Evolutionary conservation across 2,113 vertebrate genomes (phyloP).

Genomic region (Canis aureus): DNA sequence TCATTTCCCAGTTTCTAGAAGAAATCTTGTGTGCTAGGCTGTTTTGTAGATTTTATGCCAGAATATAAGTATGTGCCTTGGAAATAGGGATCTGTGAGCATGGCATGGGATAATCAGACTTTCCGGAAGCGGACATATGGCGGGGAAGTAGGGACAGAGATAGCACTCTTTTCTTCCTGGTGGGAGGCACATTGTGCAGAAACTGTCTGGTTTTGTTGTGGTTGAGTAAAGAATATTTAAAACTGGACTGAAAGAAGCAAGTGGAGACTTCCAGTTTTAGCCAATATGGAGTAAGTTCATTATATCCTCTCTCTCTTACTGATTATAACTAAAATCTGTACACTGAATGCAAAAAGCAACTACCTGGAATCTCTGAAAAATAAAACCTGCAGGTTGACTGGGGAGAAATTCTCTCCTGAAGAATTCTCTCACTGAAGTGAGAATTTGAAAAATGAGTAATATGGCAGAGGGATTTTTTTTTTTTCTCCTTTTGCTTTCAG

Average conservation of each 20-base stretch:
- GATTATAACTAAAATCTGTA: background rate
- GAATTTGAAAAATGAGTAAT: background rate
- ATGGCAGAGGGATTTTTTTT: rapidly evolving
- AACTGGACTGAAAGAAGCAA: background rate
- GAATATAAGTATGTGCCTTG: background rate
- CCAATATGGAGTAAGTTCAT: background rate
- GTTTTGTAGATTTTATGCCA: background rate
- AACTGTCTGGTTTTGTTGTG: background rate
- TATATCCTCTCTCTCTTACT: background rate
- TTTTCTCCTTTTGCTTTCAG: background rate
- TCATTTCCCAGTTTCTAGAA: background rate
- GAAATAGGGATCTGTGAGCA: background rate
- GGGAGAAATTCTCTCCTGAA: too few relatives aligned
- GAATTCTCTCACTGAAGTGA: background rate
- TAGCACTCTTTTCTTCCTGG: background rate
- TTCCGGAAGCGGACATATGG: background rate
- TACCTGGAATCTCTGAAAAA: background rate
- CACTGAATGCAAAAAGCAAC: background rate
- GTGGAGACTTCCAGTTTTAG: background rate
- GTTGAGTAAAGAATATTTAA: background rate
- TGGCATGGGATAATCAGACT: background rate
- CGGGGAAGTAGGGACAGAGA: background rate
- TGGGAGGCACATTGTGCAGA: background rate
- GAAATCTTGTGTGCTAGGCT: background rate
- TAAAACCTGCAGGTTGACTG: background rate